phyloP scores from a whole-genome alignment of 37 sponge, comb jelly and placozoan genomes.

The Bolinopsis microptera region DNA sequence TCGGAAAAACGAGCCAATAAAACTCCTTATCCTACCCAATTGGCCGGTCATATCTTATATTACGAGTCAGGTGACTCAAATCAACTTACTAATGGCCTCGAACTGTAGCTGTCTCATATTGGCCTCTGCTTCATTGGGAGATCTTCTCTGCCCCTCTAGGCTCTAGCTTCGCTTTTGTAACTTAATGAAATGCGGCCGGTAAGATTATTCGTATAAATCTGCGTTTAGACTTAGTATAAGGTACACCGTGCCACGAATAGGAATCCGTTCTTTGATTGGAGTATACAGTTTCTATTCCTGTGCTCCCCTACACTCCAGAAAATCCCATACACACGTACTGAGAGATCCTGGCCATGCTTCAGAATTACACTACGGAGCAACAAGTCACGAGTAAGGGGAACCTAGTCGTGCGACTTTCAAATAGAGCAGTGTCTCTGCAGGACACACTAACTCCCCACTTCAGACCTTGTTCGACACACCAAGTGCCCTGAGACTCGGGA shows the following conservation, averaged over 20 bases:
- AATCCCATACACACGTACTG: too few species aligned
- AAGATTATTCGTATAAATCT: too few species aligned
- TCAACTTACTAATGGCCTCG: neutral
- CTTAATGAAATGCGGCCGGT: too few species aligned
- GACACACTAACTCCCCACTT: neutral
- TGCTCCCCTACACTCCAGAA: too few species aligned
- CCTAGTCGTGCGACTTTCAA: neutral
- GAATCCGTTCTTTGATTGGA: too few species aligned
- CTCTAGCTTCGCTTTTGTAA: too few species aligned
- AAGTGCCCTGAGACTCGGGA: neutral
- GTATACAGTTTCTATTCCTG: too few species aligned
- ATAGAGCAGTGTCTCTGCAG: neutral
- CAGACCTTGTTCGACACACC: neutral
- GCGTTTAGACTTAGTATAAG: too few species aligned
- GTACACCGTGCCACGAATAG: too few species aligned
- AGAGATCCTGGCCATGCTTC: too few species aligned
- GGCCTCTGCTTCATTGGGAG: neutral
- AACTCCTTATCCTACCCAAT: neutral
- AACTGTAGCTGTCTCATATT: neutral
- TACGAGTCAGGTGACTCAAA: neutral
- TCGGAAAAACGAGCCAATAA: neutral
- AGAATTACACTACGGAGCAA: too few species aligned
- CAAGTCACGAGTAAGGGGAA: too few species aligned
- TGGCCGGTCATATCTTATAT: neutral
- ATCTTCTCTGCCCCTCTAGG: neutral